phyloP scores from a whole-genome alignment of 2,113 vertebrate species.

The Nothobranchius kuhntae region DNA sequence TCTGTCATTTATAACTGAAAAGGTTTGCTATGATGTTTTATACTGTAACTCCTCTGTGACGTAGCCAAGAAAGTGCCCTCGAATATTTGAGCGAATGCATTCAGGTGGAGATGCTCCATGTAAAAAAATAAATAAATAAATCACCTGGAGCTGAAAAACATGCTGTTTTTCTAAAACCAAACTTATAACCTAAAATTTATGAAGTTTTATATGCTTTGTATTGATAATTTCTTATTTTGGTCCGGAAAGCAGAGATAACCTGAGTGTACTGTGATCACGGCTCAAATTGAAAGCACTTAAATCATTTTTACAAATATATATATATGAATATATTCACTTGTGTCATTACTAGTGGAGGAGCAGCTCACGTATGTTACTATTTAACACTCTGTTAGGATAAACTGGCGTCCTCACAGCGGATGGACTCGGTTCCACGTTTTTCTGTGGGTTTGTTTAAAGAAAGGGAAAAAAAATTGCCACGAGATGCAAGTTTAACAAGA shows the following conservation, averaged over 20 bases:
- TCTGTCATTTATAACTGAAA: constrained; percentile 79
- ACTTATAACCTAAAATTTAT: constrained; percentile 71
- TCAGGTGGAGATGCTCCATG: constrained; percentile 56
- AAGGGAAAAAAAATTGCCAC: background rate
- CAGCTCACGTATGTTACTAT: too few species aligned
- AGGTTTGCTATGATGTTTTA: constrained; percentile 77
- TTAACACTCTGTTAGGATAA: background rate
- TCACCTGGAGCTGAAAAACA: constrained; percentile 48
- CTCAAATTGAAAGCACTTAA: constrained; percentile 74
- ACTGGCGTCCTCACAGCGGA: constrained; percentile 10
- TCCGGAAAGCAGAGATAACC: constrained; percentile 44
- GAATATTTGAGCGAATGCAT: constrained; percentile 72
- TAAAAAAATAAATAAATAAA: constrained; percentile 2
- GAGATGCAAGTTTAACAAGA: constrained; percentile 33
- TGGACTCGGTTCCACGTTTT: constrained; percentile 12
- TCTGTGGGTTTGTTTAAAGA: constrained; percentile 17
- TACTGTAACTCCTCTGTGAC: constrained; percentile 69
- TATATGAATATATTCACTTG: constrained; percentile 27
- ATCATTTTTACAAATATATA: constrained; percentile 46
- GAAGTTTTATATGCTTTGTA: constrained; percentile 75
- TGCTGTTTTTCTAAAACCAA: constrained; percentile 67
- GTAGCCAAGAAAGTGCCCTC: constrained; percentile 75
- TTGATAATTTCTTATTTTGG: constrained; percentile 63
- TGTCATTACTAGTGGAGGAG: constrained; percentile 26
- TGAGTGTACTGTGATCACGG: constrained; percentile 52